Evolutionary conservation across 2,113 vertebrate species (phyloP).

Genomic region (Chlorodrepanis virens): DNA sequence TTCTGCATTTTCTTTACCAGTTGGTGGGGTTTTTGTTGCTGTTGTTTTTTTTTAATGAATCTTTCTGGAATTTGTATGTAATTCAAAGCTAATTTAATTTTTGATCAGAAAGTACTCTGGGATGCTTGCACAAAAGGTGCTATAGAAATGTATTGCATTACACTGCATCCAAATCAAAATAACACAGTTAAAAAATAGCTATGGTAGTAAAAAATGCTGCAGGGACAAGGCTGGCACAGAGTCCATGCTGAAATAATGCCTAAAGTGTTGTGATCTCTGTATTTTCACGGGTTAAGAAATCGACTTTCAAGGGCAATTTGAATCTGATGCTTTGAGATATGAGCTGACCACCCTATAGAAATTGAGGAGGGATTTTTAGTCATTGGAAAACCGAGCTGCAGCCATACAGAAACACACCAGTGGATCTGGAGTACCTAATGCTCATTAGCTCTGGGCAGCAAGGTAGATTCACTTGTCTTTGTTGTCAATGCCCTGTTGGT

Average conservation of each 20-base stretch:
- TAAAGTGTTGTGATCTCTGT: neutral
- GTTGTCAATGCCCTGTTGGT: neutral
- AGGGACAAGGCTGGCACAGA: neutral
- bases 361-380: neutral
- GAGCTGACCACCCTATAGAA: neutral
- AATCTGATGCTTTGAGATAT: neutral
- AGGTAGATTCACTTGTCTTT: neutral
- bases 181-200: neutral
- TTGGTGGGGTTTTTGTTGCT: fast-evolving
- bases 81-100: neutral
- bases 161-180: neutral
- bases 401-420: neutral
- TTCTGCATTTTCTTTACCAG: neutral
- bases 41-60: fast-evolving
- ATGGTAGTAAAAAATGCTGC: neutral
- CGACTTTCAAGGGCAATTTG: neutral
- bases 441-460: neutral
- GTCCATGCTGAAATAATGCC: neutral
- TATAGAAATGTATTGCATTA: neutral
- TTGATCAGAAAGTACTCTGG: conserved; percentile 1
- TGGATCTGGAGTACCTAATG: neutral
- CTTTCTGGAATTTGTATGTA: neutral
- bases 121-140: neutral
- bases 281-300: neutral
- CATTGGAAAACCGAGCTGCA: neutral